A percentile compares a stretch with the other conserved stretches of the same genome.
Evolutionary conservation across 2,113 vertebrate genomes (phyloP).

Genomic region (Monarcha castaneiventris): DNA sequence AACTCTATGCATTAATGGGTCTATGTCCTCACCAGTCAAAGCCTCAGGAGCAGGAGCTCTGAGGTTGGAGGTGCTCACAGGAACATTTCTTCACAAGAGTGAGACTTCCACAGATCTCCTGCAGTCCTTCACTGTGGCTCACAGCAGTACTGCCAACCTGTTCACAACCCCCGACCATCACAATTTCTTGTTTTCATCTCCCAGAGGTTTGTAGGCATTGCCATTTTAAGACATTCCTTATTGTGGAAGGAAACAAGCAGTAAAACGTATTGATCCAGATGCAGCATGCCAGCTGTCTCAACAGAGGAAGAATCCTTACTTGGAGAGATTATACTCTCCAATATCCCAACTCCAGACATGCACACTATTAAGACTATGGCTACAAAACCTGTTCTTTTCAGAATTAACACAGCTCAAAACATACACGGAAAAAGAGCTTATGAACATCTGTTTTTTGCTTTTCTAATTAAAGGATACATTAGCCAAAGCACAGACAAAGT

Average conservation of each 20-base stretch:
- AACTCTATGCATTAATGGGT: not conserved
- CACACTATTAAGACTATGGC: not conserved
- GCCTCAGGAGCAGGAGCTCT: not conserved
- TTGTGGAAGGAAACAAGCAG: not conserved
- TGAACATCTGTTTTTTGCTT: not conserved
- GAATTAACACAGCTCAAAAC: not conserved
- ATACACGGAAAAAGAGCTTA: accelerated
- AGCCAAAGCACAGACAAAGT: not conserved
- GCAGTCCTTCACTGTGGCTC: not conserved
- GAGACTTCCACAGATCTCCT: not conserved
- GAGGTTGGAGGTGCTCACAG: not conserved
- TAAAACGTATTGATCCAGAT: not conserved
- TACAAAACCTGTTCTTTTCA: not conserved
- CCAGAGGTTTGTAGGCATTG: accelerated
- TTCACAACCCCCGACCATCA: not conserved
- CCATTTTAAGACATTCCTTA: not conserved
- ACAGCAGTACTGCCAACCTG: not conserved
- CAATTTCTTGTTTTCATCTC: not conserved
- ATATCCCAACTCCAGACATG: not conserved
- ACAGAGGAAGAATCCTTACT: not conserved
- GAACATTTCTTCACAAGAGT: not conserved
- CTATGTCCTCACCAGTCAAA: not conserved
- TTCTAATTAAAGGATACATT: not conserved
- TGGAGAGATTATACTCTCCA: not conserved
- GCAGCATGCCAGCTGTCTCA: not conserved